A percentile compares a stretch with the other conserved stretches of the same genome.
phyloP scores from a whole-genome alignment of 2,113 vertebrate species.

The Euleptes europaea region DNA sequence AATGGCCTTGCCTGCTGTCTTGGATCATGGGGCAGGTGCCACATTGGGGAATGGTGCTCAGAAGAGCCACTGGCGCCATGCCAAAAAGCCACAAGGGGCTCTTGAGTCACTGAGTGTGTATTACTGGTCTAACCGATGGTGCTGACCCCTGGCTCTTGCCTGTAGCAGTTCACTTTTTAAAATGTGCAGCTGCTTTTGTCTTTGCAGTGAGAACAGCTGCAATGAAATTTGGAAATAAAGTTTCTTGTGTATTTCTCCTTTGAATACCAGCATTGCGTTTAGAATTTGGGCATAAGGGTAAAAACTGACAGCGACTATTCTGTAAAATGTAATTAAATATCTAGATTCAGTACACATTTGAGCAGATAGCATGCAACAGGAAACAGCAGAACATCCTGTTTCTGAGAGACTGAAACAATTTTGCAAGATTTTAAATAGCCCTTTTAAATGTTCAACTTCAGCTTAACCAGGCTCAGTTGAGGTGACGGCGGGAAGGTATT shows the following conservation, averaged over 20 bases:
- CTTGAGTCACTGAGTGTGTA: too few relatives aligned
- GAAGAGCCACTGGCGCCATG: too few relatives aligned
- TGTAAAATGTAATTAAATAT: neutral
- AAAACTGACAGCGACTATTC: neutral
- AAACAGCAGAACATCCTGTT: conserved; percentile 26
- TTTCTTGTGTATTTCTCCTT: neutral
- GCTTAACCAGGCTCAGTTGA: neutral
- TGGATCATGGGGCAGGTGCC: too few relatives aligned
- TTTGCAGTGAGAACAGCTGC: neutral
- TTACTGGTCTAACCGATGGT: too few relatives aligned
- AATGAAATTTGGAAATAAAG: neutral
- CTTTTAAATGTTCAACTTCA: neutral
- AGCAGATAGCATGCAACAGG: conserved; percentile 15
- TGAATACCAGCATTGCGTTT: neutral
- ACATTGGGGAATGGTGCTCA: too few relatives aligned
- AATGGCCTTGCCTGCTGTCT: too few relatives aligned
- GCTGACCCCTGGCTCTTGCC: neutral
- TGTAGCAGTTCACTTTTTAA: conserved; percentile 2
- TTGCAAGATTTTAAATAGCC: conserved; percentile 6
- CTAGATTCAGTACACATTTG: conserved; percentile 1
- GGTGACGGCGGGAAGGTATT: neutral
- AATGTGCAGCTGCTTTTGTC: neutral
- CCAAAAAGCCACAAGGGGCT: too few relatives aligned
- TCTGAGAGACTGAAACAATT: conserved; percentile 15
- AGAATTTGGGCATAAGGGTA: neutral